phyloP scores from a whole-genome alignment of 2,113 vertebrate genomes.

The Pogonocichla stellata region DNA sequence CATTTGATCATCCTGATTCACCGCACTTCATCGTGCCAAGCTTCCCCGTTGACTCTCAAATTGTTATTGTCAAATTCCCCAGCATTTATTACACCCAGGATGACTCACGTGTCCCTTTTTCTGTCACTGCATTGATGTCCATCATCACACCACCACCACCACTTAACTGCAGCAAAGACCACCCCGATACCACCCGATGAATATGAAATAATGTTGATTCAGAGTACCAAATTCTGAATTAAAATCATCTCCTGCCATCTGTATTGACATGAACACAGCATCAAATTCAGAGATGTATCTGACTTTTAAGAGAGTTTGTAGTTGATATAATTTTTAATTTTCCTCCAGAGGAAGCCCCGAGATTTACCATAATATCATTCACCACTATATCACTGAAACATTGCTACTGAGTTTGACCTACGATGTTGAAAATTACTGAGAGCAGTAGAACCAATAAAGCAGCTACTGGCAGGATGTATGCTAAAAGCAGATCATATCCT shows the following conservation, averaged over 20 bases:
- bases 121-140: constrained; percentile 42
- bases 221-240: neutral
- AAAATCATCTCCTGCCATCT: neutral
- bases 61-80: constrained; percentile 73
- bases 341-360: neutral
- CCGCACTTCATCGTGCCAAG: constrained; percentile 63
- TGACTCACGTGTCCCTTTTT: constrained; percentile 32
- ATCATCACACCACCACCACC: constrained; percentile 17
- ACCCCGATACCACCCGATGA: neutral
- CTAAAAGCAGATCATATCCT: neutral
- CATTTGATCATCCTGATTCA: constrained; percentile 84
- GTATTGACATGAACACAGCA: neutral
- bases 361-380: neutral
- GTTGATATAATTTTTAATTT: neutral
- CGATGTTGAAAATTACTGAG: constrained; percentile 8
- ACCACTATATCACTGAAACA: neutral
- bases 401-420: neutral
- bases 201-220: neutral
- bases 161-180: neutral
- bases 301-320: neutral
- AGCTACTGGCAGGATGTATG: neutral
- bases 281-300: neutral
- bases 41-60: constrained; percentile 81
- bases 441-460: neutral
- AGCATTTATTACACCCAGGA: constrained; percentile 63